Percentiles rank a stretch among this genome's conserved stretches.
Conservation (phyloP, 2,888 invertebrate genomes). For the Cybosia mesomella region DNA sequence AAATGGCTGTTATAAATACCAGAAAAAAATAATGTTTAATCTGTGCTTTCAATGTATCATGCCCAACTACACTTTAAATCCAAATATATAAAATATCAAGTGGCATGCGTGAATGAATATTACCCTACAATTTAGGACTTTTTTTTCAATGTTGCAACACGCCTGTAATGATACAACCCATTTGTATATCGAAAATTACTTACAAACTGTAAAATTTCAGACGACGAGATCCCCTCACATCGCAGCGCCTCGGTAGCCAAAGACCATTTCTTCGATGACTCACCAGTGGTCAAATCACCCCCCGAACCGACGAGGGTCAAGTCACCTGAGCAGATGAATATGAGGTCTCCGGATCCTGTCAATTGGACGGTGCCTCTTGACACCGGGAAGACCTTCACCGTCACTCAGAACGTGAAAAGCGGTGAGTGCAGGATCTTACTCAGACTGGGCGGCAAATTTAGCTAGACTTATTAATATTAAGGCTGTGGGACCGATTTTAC, state of each 20-base stretch:
- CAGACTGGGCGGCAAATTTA: constrained; percentile 68
- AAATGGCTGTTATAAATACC: constrained; percentile 28
- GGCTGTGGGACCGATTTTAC: constrained; percentile 54
- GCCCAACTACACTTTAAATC: neutral
- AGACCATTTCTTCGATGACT: constrained; percentile 85
- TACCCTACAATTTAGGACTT: neutral
- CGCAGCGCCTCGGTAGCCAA: constrained; percentile 85
- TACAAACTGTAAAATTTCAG: constrained; percentile 58
- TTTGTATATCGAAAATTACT: neutral
- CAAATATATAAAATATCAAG: neutral
- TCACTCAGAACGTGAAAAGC: constrained; percentile 95
- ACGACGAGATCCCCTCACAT: constrained; percentile 80
- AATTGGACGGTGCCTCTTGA: constrained; percentile 98
- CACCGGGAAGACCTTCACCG: constrained; percentile 97
- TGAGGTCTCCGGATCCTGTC: constrained; percentile 97
- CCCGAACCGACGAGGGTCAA: constrained; percentile 97
- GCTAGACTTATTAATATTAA: constrained; percentile 53
- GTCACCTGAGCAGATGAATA: constrained; percentile 96
- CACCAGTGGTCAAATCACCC: constrained; percentile 94
- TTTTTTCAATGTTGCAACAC: constrained; percentile 20
- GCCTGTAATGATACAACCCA: constrained; percentile 42
- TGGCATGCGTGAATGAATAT: constrained; percentile 1
- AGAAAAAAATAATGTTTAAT: neutral
- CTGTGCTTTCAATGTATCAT: constrained; percentile 22
- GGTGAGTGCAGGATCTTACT: constrained; percentile 79